phyloP scores from a whole-genome alignment of 2,888 invertebrate genomes.

The Latheticus oryzae region DNA sequence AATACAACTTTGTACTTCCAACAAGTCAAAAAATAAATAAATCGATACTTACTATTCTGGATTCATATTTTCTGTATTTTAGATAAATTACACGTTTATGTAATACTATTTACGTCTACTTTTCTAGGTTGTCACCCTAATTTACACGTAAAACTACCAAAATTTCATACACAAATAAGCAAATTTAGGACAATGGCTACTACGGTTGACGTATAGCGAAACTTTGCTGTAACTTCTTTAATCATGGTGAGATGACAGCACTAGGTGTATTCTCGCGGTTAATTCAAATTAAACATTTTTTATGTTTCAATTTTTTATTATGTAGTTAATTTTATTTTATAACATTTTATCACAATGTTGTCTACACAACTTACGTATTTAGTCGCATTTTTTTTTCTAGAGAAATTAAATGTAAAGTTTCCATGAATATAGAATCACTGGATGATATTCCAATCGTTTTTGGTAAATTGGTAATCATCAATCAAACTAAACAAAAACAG shows the following conservation, averaged over 20 bases:
- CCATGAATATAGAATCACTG: too few species aligned
- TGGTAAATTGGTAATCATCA: too few species aligned
- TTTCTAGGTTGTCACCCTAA: conserved; percentile 47
- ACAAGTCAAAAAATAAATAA: conserved; percentile 58
- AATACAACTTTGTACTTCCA: conserved; percentile 45
- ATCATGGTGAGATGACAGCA: conserved; percentile 11
- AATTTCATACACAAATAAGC: conserved; percentile 60
- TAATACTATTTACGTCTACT: conserved; percentile 42
- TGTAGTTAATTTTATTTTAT: too few species aligned
- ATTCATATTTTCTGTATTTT: conserved; percentile 70
- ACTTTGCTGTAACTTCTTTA: conserved; percentile 21
- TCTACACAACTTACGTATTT: too few species aligned
- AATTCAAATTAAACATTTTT: neutral
- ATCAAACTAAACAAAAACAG: too few species aligned
- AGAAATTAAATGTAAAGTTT: too few species aligned
- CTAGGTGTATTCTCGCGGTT: neutral
- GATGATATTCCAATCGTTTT: too few species aligned
- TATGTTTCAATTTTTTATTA: too few species aligned
- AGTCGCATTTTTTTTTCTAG: too few species aligned
- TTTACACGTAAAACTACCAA: conserved; percentile 49
- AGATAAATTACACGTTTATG: conserved; percentile 30
- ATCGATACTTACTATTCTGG: conserved; percentile 84
- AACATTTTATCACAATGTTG: too few species aligned
- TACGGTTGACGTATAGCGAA: conserved; percentile 53
- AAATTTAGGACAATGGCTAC: conserved; percentile 64